Conservation (phyloP, 37 sponge, comb jelly and placozoan genomes). For the Ephydatia muelleri region DNA sequence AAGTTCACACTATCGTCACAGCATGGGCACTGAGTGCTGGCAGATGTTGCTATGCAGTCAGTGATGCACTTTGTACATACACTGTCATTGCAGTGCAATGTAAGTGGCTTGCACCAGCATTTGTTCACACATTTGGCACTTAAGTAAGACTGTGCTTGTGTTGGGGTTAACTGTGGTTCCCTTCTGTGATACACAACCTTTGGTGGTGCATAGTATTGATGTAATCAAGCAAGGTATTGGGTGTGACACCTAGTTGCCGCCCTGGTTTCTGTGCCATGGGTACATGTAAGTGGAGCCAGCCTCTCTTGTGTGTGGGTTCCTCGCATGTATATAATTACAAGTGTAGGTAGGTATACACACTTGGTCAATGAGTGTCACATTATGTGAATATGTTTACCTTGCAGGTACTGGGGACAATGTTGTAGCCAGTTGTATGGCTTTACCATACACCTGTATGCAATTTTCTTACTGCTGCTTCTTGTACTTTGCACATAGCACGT, state of each 20-base stretch:
- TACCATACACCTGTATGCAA: no score
- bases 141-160: no score
- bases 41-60: no score
- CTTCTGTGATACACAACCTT: no score
- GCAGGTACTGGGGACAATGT: slow-evolving; percentile 1
- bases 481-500: neutral
- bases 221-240: neutral
- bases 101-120: no score
- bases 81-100: no score
- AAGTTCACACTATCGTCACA: no score
- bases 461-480: neutral
- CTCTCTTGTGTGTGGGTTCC: neutral
- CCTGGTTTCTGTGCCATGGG: neutral
- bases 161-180: no score
- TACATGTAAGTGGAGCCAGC: no score
- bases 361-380: neutral
- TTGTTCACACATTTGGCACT: no score
- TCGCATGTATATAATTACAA: neutral
- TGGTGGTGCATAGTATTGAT: neutral
- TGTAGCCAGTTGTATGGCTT: neutral
- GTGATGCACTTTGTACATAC: no score
- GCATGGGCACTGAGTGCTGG: no score
- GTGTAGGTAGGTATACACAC: neutral
- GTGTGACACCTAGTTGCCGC: neutral
- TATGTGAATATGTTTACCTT: neutral